Percentiles rank a stretch among this genome's conserved stretches.
phyloP scores from a whole-genome alignment of 2,113 vertebrate species.

The Sinocyclocheilus rhinocerous region DNA sequence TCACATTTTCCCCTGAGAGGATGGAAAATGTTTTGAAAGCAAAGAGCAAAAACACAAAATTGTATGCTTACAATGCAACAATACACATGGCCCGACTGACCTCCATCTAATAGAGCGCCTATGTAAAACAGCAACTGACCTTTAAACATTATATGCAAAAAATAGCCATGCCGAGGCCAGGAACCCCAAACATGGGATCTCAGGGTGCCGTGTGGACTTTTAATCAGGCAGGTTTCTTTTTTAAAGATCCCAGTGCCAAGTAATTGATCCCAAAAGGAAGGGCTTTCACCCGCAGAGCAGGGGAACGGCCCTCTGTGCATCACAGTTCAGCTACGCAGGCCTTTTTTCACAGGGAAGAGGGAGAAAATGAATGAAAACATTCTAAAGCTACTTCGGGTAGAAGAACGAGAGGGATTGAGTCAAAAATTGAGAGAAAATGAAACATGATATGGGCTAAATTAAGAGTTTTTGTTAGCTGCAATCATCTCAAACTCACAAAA shows the following conservation, averaged over 20 bases:
- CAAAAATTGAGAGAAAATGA: neutral
- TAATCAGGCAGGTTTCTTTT: conserved; percentile 75
- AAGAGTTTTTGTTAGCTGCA: neutral
- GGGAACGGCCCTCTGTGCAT: conserved; percentile 9
- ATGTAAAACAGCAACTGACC: conserved; percentile 76
- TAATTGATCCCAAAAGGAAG: conserved; percentile 83
- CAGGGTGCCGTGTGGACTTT: conserved; percentile 70
- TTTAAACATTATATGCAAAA: conserved; percentile 82
- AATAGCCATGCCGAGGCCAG: conserved; percentile 71
- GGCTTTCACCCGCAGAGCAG: conserved; percentile 56
- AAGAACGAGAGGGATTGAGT: neutral
- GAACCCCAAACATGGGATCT: conserved; percentile 72
- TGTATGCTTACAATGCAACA: conserved; percentile 62
- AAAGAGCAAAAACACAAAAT: conserved; percentile 5
- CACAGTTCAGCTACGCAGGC: conserved; percentile 37
- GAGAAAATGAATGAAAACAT: conserved; percentile 29
- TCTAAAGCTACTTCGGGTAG: neutral
- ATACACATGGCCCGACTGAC: conserved; percentile 61
- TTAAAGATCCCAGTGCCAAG: conserved; percentile 73
- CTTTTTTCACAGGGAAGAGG: neutral
- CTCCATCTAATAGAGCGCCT: conserved; percentile 68
- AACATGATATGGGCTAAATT: neutral
- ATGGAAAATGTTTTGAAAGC: neutral
- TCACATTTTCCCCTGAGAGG: conserved; percentile 8
- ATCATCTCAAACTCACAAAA: neutral